phyloP scores from a whole-genome alignment of 2,113 vertebrate genomes.

The Microtus ochrogaster region DNA sequence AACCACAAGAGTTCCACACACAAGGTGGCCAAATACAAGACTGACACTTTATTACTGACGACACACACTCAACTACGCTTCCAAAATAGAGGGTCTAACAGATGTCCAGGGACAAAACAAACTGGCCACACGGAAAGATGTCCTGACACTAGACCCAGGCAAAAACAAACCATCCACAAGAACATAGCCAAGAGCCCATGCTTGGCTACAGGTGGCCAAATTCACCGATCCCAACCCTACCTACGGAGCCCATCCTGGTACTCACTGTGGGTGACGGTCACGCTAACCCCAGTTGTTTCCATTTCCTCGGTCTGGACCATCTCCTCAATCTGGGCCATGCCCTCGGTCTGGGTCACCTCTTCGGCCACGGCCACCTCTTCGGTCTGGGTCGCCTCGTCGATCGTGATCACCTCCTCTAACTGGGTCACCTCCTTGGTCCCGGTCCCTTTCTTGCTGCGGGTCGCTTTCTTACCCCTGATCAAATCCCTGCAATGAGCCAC shows the following conservation, averaged over 20 bases:
- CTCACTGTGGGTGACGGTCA: conserved; percentile 79
- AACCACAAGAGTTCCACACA: not conserved
- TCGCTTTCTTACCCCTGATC: not conserved
- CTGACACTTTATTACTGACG: not conserved
- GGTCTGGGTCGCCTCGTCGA: not conserved
- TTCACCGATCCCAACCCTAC: not conserved
- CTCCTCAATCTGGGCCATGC: not conserved
- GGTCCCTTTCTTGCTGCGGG: not conserved
- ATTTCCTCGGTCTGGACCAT: not conserved
- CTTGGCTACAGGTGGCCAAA: conserved; percentile 7
- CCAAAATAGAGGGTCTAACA: not conserved
- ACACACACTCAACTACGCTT: not conserved
- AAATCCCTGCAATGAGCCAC: not conserved
- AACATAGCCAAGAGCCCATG: not conserved
- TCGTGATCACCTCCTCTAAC: not conserved
- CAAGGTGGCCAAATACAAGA: not conserved
- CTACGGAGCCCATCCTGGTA: not conserved
- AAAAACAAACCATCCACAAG: not conserved
- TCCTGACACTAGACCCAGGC: not conserved
- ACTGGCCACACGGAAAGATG: not conserved
- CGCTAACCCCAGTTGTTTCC: conserved; percentile 49
- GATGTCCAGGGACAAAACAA: not conserved
- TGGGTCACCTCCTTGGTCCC: not conserved
- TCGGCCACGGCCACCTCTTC: conserved; percentile 49
- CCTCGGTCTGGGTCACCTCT: not conserved